Evolutionary conservation across 2,888 invertebrate genomes (phyloP).

Genomic region (Callyntrura guangdongensis): DNA sequence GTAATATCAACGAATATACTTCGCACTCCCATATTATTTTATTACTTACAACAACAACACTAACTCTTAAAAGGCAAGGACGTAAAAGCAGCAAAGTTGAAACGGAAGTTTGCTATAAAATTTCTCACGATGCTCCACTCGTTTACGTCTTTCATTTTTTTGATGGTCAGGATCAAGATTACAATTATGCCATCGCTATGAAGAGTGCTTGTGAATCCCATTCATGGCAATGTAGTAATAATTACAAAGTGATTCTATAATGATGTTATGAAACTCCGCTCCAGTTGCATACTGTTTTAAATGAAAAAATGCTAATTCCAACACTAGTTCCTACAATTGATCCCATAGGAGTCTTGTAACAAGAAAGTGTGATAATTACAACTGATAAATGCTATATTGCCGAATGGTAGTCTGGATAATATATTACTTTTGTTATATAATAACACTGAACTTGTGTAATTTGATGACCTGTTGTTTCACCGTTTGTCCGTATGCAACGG

Average conservation of each 20-base stretch:
- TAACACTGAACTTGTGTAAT: too few species aligned
- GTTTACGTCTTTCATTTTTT: slow-evolving; percentile 23
- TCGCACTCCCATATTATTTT: too few species aligned
- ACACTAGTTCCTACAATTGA: too few species aligned
- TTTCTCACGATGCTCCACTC: slow-evolving; percentile 45
- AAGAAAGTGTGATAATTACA: too few species aligned
- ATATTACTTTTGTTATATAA: too few species aligned
- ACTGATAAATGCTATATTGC: too few species aligned
- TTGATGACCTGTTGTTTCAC: neutral
- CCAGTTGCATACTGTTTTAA: too few species aligned
- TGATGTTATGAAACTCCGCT: neutral
- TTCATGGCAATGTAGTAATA: neutral
- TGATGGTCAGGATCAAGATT: slow-evolving; percentile 69
- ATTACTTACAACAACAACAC: neutral
- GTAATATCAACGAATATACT: neutral
- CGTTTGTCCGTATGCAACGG: neutral
- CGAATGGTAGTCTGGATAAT: neutral
- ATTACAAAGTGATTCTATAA: neutral
- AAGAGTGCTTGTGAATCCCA: neutral
- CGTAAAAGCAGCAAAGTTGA: slow-evolving; percentile 1
- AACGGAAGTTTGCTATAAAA: slow-evolving; percentile 56
- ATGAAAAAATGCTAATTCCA: too few species aligned
- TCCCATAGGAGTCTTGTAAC: too few species aligned
- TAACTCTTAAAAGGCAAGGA: neutral
- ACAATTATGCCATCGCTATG: neutral